Evolutionary conservation across 2,797 vertebrate genomes (phyloP).

Genomic region (Borostomias antarcticus): DNA sequence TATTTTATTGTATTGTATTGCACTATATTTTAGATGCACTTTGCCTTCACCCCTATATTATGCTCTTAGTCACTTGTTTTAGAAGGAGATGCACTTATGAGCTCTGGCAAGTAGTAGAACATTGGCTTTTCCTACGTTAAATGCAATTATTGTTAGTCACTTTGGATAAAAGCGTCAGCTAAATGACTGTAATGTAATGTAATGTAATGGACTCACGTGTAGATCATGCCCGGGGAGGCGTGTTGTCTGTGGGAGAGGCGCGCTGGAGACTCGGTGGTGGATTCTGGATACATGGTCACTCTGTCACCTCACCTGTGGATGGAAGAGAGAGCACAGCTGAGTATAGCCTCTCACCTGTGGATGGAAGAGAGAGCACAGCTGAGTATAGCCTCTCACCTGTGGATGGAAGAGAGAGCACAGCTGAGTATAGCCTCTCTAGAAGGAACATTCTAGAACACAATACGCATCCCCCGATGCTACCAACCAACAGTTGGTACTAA

Average conservation of each 20-base stretch:
- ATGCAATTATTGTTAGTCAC: not conserved
- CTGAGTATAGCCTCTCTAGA: not conserved
- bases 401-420: not conserved
- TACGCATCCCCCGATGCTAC: no score
- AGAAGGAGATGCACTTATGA: no score
- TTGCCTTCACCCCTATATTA: no score
- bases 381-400: not conserved
- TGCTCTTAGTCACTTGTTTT: no score
- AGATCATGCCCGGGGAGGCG: conserved; percentile 87
- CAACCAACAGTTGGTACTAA: not conserved
- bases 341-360: conserved; percentile 11
- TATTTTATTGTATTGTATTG: no score
- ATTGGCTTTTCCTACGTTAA: no score
- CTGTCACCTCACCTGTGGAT: conserved; percentile 38
- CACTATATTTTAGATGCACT: no score
- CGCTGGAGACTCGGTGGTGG: conserved; percentile 86
- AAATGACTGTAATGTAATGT: no score
- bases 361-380: not conserved
- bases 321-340: conserved; percentile 33
- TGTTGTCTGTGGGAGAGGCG: conserved; percentile 85
- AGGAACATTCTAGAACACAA: no score
- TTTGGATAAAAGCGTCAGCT: no score
- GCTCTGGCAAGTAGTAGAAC: no score
- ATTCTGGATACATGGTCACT: conserved; percentile 89
- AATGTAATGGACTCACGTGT: conserved; percentile 74